These are phyloP conservation scores for Hylomyscus alleni DNA, from an alignment of 2,797 vertebrate genomes.

Conservation along the genomic window DNA sequence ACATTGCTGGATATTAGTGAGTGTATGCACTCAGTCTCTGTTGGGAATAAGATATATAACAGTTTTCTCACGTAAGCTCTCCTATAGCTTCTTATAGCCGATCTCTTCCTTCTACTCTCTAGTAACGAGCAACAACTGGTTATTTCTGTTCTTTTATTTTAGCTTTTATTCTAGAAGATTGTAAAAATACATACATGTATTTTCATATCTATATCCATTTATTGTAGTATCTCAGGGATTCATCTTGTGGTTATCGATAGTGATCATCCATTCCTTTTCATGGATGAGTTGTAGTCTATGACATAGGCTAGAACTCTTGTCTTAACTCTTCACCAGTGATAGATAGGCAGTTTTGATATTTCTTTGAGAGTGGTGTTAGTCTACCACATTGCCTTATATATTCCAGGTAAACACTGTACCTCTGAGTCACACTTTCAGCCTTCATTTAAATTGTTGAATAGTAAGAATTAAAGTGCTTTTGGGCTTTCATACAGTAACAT, in stretches of 20 bases:
- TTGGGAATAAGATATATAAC: neutral
- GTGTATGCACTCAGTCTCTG: neutral
- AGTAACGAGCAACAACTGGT: neutral
- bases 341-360: neutral
- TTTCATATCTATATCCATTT: neutral
- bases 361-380: neutral
- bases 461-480: slow-evolving; percentile 17
- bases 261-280: neutral
- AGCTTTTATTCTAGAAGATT: neutral
- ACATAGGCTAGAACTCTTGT: neutral
- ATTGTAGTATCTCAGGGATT: neutral
- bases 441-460: neutral
- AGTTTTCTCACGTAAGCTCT: neutral
- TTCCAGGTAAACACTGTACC: no score
- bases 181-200: neutral
- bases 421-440: neutral
- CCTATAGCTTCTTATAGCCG: neutral
- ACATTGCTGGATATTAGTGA: neutral
- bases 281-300: neutral
- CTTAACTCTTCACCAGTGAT: neutral
- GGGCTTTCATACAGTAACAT: neutral
- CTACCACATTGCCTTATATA: neutral
- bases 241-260: neutral
- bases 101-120: neutral
- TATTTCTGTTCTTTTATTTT: neutral